Percentiles rank a stretch among this genome's conserved stretches.
Conservation (phyloP, 2,113 vertebrate genomes). For the Tichodroma muraria region DNA sequence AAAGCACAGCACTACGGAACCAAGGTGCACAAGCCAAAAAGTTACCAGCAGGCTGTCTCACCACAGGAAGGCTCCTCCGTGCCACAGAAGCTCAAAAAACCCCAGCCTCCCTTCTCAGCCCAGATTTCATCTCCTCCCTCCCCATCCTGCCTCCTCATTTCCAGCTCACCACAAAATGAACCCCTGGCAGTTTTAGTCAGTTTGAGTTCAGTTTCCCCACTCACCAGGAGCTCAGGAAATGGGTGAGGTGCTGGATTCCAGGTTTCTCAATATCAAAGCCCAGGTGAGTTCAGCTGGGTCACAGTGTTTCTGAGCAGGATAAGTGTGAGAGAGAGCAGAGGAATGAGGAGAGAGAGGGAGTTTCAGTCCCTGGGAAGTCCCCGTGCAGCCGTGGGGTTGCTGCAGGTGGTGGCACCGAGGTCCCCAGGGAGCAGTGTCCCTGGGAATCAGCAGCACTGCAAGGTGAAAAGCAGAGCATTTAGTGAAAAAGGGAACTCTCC, state of each 20-base stretch:
- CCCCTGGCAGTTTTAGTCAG: not conserved
- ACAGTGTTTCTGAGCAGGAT: not conserved
- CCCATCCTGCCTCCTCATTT: not conserved
- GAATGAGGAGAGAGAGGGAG: not conserved
- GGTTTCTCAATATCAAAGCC: not conserved
- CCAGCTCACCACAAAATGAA: not conserved
- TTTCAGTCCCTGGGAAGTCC: not conserved
- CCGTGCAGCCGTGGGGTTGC: rapidly evolving
- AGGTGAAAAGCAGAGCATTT: not conserved
- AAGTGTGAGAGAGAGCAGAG: not conserved
- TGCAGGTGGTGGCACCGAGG: not conserved
- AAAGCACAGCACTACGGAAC: not conserved
- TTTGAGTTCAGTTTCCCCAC: not conserved
- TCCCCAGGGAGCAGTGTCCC: not conserved
- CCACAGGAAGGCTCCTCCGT: not conserved
- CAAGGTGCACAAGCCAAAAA: not conserved
- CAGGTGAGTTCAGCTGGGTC: not conserved
- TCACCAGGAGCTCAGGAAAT: not conserved
- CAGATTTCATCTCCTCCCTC: not conserved
- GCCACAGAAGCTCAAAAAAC: not conserved
- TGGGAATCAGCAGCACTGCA: rapidly evolving
- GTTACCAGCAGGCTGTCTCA: not conserved
- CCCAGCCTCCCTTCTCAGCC: not conserved
- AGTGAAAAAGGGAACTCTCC: not conserved
- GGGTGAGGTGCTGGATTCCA: not conserved